Conservation (phyloP, 1,140 invertebrate genomes). For the Steinernema khuongi region DNA sequence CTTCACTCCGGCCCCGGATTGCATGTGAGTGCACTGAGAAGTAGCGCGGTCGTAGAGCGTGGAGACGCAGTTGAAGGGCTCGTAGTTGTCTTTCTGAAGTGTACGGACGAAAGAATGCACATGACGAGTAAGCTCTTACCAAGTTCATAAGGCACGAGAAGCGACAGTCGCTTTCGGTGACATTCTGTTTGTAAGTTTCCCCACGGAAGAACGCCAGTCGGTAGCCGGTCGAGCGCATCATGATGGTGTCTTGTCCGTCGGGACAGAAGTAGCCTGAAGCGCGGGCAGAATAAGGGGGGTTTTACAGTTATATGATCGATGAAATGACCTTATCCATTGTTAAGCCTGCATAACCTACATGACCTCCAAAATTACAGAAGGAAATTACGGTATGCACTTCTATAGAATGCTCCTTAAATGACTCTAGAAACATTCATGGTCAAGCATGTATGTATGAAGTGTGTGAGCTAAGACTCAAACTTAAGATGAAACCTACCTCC, state of each 20-base stretch:
- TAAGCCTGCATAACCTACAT: too few relatives aligned
- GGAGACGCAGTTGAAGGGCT: slow-evolving; percentile 5
- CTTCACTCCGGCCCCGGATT: neutral
- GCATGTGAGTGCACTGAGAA: slow-evolving; percentile 2
- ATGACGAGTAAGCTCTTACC: neutral
- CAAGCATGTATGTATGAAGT: too few relatives aligned
- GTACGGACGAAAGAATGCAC: neutral
- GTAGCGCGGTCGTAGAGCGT: neutral
- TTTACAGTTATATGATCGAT: too few relatives aligned
- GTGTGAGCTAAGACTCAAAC: too few relatives aligned
- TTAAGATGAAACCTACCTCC: neutral
- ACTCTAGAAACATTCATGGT: too few relatives aligned
- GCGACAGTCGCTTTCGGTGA: neutral
- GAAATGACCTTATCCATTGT: too few relatives aligned
- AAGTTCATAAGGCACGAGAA: slow-evolving; percentile 10
- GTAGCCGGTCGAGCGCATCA: neutral
- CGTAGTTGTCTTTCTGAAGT: slow-evolving; percentile 7
- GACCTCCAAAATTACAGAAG: too few relatives aligned
- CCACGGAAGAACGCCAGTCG: slow-evolving; percentile 2
- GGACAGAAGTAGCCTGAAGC: neutral
- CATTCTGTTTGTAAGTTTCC: neutral
- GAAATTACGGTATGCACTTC: too few relatives aligned
- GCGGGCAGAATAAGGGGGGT: too few relatives aligned
- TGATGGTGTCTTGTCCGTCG: neutral
- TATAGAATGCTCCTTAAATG: too few relatives aligned